Evolutionary conservation across 2,888 invertebrate species (phyloP).

Genomic region (Bugulina stolonifera): DNA sequence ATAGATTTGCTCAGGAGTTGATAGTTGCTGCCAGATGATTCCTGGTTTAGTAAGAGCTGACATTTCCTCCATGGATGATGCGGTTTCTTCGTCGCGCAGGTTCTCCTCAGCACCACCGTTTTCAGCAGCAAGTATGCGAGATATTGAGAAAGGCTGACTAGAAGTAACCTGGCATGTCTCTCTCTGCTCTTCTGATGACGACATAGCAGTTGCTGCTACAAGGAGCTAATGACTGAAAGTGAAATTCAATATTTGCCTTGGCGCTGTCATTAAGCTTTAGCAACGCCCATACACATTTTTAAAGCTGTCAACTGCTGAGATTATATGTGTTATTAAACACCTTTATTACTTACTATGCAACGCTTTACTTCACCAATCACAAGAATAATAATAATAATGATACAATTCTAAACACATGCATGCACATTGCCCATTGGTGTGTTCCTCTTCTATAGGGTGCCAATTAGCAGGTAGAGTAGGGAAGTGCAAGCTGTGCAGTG

Average conservation of each 20-base stretch:
- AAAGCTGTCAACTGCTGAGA: too few species aligned
- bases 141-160: background rate
- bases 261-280: background rate
- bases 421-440: too few species aligned
- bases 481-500: slow-evolving; percentile 9
- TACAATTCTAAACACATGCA: too few species aligned
- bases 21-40: too few species aligned
- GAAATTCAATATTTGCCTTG: background rate
- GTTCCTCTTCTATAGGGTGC: too few species aligned
- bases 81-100: background rate
- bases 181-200: background rate
- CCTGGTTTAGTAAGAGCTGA: too few species aligned
- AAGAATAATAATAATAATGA: too few species aligned
- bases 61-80: background rate
- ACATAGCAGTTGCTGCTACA: background rate
- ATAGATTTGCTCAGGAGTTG: too few species aligned
- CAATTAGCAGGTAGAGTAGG: slow-evolving; percentile 5
- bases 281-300: background rate
- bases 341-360: background rate
- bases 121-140: background rate
- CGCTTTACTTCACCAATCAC: background rate
- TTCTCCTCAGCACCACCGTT: background rate
- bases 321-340: background rate
- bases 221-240: background rate
- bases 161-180: background rate